Conservation (phyloP, 2,113 vertebrate genomes). For the Coptodon rendalli region DNA sequence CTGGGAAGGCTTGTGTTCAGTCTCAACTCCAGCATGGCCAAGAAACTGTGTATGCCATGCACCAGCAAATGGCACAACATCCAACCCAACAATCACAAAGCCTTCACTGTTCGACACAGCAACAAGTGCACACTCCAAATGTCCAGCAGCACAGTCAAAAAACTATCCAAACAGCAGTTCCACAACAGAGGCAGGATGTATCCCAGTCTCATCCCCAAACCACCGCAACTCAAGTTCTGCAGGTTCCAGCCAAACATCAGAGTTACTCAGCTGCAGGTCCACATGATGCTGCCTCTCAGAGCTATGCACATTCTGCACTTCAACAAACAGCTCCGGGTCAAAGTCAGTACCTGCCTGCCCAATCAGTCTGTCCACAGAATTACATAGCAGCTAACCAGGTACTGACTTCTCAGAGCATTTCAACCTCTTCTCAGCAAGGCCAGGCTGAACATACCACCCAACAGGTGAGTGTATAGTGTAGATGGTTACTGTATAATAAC, state of each 20-base stretch:
- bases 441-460: conserved; percentile 58
- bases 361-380: conserved; percentile 8
- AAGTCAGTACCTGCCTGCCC: conserved; percentile 20
- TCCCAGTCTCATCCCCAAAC: conserved; percentile 23
- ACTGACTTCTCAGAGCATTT: conserved; percentile 45
- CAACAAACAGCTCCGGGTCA: conserved; percentile 15
- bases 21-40: conserved; percentile 32
- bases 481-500: not conserved
- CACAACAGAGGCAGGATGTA: conserved; percentile 20
- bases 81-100: not conserved
- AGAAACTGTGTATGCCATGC: conserved; percentile 11
- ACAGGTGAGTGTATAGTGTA: conserved; percentile 70
- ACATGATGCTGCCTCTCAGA: conserved; percentile 18
- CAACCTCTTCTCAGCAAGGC: conserved; percentile 9
- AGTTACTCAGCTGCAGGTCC: conserved; percentile 26
- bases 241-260: conserved; percentile 20
- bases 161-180: not conserved
- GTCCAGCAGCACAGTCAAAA: conserved; percentile 31
- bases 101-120: conserved; percentile 19
- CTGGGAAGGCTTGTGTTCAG: conserved; percentile 20
- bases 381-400: conserved; percentile 20
- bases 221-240: not conserved
- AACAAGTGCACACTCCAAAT: not conserved
- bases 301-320: conserved; percentile 15
- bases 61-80: conserved; percentile 35